These are phyloP conservation scores for Cherax quadricarinatus DNA, from an alignment of 1,140 invertebrate species.

Conservation along the genomic window DNA sequence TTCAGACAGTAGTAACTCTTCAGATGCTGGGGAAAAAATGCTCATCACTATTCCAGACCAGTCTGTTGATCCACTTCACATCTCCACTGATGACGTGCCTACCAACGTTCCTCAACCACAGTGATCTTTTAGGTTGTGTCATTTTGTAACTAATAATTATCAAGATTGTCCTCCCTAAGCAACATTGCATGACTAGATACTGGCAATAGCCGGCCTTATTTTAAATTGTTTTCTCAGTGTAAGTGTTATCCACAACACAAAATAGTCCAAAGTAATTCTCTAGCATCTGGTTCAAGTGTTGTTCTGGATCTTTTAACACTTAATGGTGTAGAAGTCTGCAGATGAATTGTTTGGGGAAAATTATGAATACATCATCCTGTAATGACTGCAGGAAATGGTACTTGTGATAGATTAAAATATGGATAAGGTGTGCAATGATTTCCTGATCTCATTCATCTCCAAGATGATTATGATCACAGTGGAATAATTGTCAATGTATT, in stretches of 20 bases:
- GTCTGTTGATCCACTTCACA: constrained; percentile 53
- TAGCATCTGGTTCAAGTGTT: not conserved
- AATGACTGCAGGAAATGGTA: not conserved
- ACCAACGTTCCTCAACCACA: constrained; percentile 33
- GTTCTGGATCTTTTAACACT: not conserved
- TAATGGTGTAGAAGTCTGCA: not conserved
- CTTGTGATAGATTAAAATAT: not conserved
- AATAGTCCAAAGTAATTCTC: not conserved
- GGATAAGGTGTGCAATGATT: not conserved
- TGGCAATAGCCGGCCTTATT: not conserved
- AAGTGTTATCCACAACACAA: not conserved
- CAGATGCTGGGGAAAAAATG: constrained; percentile 63
- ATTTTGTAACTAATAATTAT: not conserved
- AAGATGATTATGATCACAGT: not conserved
- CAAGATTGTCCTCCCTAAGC: not conserved
- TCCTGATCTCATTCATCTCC: not conserved
- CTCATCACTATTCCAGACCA: constrained; percentile 67
- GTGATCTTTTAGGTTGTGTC: not conserved
- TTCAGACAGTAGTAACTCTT: constrained; percentile 64
- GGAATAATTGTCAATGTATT: not conserved
- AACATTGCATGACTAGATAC: not conserved
- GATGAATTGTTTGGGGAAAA: not conserved
- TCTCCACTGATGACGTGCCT: constrained; percentile 54
- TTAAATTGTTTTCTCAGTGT: not conserved
- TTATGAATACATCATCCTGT: not conserved